Conservation (phyloP, 2,888 invertebrate species). For the Dryomyza anilis region DNA sequence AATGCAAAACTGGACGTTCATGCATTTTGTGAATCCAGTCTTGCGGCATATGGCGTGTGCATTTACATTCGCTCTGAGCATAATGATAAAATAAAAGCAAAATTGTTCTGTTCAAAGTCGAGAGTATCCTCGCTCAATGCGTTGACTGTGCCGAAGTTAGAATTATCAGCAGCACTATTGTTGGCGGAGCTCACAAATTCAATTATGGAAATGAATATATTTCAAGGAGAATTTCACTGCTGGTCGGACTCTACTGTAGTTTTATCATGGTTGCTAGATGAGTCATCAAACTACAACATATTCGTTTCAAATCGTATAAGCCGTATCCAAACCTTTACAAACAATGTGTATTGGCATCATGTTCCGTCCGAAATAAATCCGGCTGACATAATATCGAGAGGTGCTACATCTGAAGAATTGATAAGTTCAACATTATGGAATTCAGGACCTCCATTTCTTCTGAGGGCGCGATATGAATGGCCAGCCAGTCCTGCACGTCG, state of each 20-base stretch:
- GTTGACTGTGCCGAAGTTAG: slow-evolving; percentile 9
- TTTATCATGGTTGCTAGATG: slow-evolving; percentile 26
- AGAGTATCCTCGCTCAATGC: slow-evolving; percentile 26
- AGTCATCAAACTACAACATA: slow-evolving; percentile 26
- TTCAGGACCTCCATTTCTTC: slow-evolving; percentile 9
- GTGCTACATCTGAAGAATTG: slow-evolving; percentile 17
- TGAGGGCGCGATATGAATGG: background rate
- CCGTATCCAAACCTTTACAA: slow-evolving; percentile 21
- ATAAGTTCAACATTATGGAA: no score
- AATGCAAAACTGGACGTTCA: slow-evolving; percentile 11
- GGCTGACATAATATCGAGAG: slow-evolving; percentile 27
- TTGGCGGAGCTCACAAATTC: slow-evolving; percentile 9
- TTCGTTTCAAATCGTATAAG: slow-evolving; percentile 23
- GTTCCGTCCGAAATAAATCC: slow-evolving; percentile 21
- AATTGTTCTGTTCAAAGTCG: slow-evolving; percentile 26
- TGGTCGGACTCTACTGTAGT: slow-evolving; percentile 30
- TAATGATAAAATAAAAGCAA: background rate
- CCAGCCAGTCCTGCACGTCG: slow-evolving; percentile 17
- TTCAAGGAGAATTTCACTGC: slow-evolving; percentile 16
- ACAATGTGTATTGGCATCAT: slow-evolving; percentile 27
- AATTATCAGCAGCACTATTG: slow-evolving; percentile 10
- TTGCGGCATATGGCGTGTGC: slow-evolving; percentile 18
- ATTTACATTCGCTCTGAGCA: slow-evolving; percentile 21
- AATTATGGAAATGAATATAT: background rate
- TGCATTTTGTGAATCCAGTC: slow-evolving; percentile 23